Conservation (phyloP, 2,113 vertebrate species). For the Dinomys branickii region DNA sequence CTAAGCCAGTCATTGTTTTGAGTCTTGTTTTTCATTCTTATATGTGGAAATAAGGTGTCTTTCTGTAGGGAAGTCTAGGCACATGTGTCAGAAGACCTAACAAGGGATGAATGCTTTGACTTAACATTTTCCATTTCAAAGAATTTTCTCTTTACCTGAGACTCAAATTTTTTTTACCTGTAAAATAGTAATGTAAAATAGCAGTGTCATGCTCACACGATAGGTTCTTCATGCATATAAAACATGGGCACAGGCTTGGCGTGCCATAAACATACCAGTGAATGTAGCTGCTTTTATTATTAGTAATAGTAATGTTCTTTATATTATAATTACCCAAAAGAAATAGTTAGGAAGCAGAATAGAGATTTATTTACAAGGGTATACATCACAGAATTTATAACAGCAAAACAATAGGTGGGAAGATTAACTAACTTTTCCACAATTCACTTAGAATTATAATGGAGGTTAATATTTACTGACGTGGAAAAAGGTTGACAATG, state of each 20-base stretch:
- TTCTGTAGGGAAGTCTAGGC: neutral
- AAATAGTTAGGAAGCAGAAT: neutral
- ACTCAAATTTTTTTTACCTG: neutral
- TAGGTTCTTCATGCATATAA: neutral
- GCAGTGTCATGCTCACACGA: too few relatives aligned
- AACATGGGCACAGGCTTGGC: neutral
- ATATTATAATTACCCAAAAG: neutral
- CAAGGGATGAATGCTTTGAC: neutral
- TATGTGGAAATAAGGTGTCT: neutral
- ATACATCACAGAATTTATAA: neutral
- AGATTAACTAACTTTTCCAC: neutral
- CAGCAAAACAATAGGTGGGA: neutral
- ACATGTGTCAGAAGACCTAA: neutral
- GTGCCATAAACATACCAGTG: neutral
- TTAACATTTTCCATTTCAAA: neutral
- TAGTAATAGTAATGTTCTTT: neutral
- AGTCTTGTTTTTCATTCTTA: neutral
- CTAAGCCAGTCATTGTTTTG: neutral
- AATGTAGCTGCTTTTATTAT: neutral
- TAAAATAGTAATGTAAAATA: neutral
- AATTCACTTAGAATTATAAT: neutral
- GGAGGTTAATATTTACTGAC: constrained; percentile 2
- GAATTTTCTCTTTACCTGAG: neutral
- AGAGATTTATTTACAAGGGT: neutral
- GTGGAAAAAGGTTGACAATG: neutral